These are phyloP conservation scores for Eilema sororculum DNA, from an alignment of 2,888 invertebrate species.

Conservation along the genomic window DNA sequence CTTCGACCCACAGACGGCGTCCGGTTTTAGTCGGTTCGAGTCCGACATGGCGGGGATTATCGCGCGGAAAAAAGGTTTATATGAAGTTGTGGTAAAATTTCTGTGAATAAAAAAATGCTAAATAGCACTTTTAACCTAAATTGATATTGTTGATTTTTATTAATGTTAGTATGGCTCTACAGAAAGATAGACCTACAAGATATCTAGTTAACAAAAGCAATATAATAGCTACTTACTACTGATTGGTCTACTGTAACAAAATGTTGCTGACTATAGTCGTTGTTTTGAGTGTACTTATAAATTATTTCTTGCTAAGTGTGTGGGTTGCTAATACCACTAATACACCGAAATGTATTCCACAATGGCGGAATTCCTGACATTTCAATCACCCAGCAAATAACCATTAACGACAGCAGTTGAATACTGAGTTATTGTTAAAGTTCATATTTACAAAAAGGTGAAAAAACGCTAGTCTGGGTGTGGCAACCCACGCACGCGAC, in stretches of 20 bases:
- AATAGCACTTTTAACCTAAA: too few species aligned
- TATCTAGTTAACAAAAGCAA: too few species aligned
- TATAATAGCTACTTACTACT: too few species aligned
- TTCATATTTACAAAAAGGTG: constrained; percentile 30
- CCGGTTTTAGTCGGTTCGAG: too few species aligned
- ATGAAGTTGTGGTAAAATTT: too few species aligned
- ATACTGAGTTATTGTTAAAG: constrained; percentile 21
- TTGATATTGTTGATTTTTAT: too few species aligned
- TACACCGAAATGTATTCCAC: neutral
- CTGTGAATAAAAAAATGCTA: too few species aligned
- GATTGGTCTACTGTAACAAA: neutral
- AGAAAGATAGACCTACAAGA: too few species aligned
- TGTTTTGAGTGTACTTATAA: neutral
- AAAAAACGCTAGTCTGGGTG: constrained; percentile 37
- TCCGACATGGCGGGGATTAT: too few species aligned
- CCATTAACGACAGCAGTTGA: constrained; percentile 9
- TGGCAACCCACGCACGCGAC: constrained; percentile 39
- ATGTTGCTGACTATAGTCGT: neutral
- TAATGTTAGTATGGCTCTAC: too few species aligned
- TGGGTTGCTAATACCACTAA: neutral
- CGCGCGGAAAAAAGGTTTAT: too few species aligned
- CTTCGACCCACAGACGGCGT: too few species aligned
- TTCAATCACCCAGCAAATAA: constrained; percentile 8
- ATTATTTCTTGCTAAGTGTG: neutral
- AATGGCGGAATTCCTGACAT: neutral